Percentiles rank a stretch among this genome's conserved stretches.
Evolutionary conservation across 2,797 vertebrate species (phyloP).

Genomic region (Lacerta agilis): DNA sequence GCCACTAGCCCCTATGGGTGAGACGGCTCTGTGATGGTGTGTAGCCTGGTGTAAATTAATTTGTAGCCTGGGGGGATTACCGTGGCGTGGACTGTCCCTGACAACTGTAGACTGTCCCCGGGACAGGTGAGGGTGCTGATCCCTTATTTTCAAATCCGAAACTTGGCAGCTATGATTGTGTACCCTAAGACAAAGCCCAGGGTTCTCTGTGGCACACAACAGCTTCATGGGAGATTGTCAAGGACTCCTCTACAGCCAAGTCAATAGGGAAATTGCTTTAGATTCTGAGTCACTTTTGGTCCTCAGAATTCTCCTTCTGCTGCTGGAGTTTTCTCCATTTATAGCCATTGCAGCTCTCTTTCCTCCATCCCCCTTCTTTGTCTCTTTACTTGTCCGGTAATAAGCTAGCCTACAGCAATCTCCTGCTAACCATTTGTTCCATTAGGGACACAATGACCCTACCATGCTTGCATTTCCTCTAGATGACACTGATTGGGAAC

Average conservation of each 20-base stretch:
- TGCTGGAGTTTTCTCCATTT: conserved; percentile 5
- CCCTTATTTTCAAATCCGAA: too few species aligned
- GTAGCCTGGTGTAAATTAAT: too few species aligned
- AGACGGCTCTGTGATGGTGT: too few species aligned
- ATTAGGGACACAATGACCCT: conserved; percentile 50
- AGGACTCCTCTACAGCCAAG: background rate
- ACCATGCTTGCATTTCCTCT: conserved; percentile 30
- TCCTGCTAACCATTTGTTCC: conserved; percentile 29
- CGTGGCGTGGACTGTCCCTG: too few species aligned
- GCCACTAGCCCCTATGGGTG: too few species aligned
- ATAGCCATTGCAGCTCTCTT: conserved; percentile 40
- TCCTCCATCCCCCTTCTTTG: conserved; percentile 37
- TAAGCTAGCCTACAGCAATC: conserved; percentile 49
- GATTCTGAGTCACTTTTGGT: background rate
- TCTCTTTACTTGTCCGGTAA: conserved; percentile 52
- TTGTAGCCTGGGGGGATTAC: too few species aligned
- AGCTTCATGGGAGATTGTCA: background rate
- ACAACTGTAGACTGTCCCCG: too few species aligned
- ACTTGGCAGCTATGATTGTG: too few species aligned
- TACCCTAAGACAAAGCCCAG: background rate
- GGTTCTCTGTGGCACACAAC: background rate
- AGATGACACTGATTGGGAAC: background rate
- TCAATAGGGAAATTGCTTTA: background rate
- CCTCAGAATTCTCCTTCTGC: background rate
- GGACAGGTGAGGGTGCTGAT: too few species aligned